Evolutionary conservation across 2,888 invertebrate genomes (phyloP), one percentile per base, ranked within the genome.

Genomic region (Tetramorium bicarinatum): DNA sequence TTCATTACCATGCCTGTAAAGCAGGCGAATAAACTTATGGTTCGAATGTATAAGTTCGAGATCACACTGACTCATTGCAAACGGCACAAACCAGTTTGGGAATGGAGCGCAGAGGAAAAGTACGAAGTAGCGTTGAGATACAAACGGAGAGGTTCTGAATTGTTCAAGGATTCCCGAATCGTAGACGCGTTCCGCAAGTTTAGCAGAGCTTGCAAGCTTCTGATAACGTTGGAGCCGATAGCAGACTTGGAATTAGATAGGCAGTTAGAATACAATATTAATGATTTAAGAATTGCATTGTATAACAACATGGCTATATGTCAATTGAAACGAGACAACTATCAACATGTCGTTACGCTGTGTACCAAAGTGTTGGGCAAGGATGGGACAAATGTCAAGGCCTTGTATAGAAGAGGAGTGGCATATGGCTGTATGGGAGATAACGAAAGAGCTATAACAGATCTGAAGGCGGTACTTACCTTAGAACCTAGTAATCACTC

Each of bases 251-350:
- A 92, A 25, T 95, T 96, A 6, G 95, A 95, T n/a, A 93, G 95
- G 9, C 94, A 96, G 9, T 95, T 96, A 44, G 92, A 93, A 47
- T 91, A 95, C 0, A 93, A 95, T 11, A 95, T 97, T 87, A 93
- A 96, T 54, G 95, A 95, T 75, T 94, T 97, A 11, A 96, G 97
- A 93, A 95, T 96, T 13, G 96, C 96, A 89, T 95, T 98, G 11
- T 97, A 97, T 93, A 97, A 97, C 89, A 99, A 99, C 94, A 95
- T 98, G 93, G 97, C 98, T 0, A 97, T 97, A 66, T 98, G 98
- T 93, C 97, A 98, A 90, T 95, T 98, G 29, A 96, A 96, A 86
- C 96, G 96, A 85, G 94, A 96, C 13, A 97, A 97, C 87, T 97
- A 96, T 94, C 96, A 96, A 7, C 96, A 97, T 84, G 97, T 97